These are phyloP conservation scores for Diabrotica undecimpunctata DNA, from an alignment of 1,140 invertebrate species.

Conservation along the genomic window DNA sequence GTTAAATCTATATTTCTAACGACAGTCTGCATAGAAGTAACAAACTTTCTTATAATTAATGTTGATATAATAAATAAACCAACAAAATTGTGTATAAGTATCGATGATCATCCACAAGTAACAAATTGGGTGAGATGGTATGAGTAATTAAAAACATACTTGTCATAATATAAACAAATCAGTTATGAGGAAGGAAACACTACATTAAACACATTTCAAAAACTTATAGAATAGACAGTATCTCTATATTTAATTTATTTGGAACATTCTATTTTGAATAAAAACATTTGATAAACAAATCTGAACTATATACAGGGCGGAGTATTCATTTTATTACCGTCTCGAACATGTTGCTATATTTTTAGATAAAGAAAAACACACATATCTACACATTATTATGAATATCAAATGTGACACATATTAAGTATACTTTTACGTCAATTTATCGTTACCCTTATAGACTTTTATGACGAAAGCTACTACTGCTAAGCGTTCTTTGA, in stretches of 20 bases:
- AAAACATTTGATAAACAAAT: slow-evolving; percentile 1
- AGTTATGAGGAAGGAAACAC: neutral
- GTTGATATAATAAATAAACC: neutral
- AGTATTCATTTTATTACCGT: neutral
- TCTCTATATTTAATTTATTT: neutral
- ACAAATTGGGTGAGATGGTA: no score
- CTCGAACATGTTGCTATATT: neutral
- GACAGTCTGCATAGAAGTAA: slow-evolving; percentile 2
- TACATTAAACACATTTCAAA: neutral
- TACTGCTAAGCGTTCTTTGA: neutral
- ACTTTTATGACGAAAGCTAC: neutral
- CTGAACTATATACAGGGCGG: slow-evolving; percentile 1
- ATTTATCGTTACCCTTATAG: neutral
- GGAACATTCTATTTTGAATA: neutral
- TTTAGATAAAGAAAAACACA: neutral
- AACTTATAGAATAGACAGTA: neutral
- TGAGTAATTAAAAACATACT: no score
- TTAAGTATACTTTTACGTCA: neutral
- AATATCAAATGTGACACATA: slow-evolving; percentile 2
- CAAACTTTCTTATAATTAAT: neutral
- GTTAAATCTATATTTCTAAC: slow-evolving; percentile 1
- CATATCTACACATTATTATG: neutral
- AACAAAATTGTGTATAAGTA: no score
- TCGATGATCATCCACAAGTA: no score
- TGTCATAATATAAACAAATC: no score